These are phyloP conservation scores for Lepetodrilus schrolli DNA, from an alignment of 2,888 invertebrate genomes.

Conservation along the genomic window DNA sequence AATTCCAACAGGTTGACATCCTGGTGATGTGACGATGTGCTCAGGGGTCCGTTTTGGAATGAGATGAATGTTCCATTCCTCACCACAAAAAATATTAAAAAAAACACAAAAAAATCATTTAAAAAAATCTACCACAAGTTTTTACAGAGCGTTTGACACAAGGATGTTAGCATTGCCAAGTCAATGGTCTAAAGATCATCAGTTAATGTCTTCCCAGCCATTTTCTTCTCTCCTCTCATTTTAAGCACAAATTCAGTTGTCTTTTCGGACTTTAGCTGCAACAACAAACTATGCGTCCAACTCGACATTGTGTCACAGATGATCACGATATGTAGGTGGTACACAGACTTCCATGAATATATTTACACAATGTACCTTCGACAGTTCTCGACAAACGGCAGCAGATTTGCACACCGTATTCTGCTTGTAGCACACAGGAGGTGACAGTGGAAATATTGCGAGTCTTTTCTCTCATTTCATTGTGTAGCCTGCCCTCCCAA, in stretches of 20 bases:
- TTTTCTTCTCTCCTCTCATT: too few relatives aligned
- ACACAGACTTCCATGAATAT: constrained; percentile 14
- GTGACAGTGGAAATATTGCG: neutral
- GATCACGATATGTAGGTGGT: constrained; percentile 19
- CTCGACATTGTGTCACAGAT: neutral
- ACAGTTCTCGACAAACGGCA: neutral
- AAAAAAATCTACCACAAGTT: too few relatives aligned
- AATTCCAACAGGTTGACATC: too few relatives aligned
- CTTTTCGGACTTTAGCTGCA: neutral
- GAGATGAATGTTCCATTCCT: neutral
- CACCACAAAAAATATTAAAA: too few relatives aligned
- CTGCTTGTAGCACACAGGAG: neutral
- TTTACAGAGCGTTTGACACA: too few relatives aligned
- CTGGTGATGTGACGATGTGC: neutral
- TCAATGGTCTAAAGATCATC: too few relatives aligned
- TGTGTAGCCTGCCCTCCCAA: neutral
- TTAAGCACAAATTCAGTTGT: too few relatives aligned
- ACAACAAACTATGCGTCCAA: neutral
- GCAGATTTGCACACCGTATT: constrained; percentile 2
- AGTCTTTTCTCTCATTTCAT: constrained; percentile 4
- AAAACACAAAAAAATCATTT: too few relatives aligned
- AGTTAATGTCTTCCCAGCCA: too few relatives aligned
- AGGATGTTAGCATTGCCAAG: too few relatives aligned
- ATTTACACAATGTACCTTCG: constrained; percentile 13
- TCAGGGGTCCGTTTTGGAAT: neutral